phyloP scores from a whole-genome alignment of 2,888 invertebrate species.

The Mimachlamys varia region DNA sequence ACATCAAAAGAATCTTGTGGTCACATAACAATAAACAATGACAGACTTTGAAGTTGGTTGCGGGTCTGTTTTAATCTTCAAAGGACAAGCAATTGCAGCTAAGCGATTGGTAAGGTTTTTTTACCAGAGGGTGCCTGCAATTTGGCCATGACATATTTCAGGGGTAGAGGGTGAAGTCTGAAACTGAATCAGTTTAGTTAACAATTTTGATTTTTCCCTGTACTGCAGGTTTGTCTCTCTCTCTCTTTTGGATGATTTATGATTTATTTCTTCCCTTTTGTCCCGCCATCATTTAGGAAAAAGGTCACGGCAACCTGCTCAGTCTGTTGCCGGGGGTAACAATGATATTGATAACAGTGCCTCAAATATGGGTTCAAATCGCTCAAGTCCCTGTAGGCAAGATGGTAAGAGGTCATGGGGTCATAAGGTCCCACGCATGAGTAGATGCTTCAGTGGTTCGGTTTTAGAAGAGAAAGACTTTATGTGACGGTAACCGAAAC shows the following conservation, averaged over 20 bases:
- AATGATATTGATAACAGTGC: conserved; percentile 59
- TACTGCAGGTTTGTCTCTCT: too few relatives aligned
- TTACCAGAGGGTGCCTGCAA: too few relatives aligned
- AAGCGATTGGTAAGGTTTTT: too few relatives aligned
- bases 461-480: background rate
- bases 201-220: too few relatives aligned
- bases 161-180: too few relatives aligned
- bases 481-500: background rate
- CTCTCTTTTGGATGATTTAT: background rate
- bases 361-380: conserved; percentile 66
- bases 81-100: too few relatives aligned
- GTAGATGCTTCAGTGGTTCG: conserved; percentile 21
- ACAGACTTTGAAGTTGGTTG: too few relatives aligned
- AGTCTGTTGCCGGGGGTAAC: conserved; percentile 39
- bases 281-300: conserved; percentile 41
- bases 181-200: too few relatives aligned
- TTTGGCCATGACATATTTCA: too few relatives aligned
- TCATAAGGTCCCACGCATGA: conserved; percentile 2
- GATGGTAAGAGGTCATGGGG: conserved; percentile 66
- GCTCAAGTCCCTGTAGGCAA: conserved; percentile 74
- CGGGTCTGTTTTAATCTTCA: too few relatives aligned
- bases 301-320: conserved; percentile 49
- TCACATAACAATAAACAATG: too few relatives aligned
- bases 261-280: background rate
- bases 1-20: too few relatives aligned